These are phyloP conservation scores for Delphinus delphis DNA, from an alignment of 2,113 vertebrate species.

Conservation along the genomic window DNA sequence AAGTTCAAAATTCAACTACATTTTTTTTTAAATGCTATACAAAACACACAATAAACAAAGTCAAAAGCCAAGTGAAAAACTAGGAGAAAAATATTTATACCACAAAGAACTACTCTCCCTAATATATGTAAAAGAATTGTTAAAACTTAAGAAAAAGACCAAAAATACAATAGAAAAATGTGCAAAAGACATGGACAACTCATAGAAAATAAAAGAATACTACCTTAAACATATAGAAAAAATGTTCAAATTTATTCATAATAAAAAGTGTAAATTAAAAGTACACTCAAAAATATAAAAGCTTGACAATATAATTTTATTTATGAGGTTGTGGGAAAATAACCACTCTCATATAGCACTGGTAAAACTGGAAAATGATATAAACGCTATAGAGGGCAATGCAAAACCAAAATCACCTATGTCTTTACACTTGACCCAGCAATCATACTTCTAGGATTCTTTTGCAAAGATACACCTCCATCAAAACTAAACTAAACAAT, in stretches of 20 bases:
- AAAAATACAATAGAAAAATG: neutral
- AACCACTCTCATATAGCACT: neutral
- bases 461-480: neutral
- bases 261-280: neutral
- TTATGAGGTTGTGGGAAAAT: neutral
- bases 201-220: neutral
- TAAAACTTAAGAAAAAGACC: neutral
- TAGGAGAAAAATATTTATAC: neutral
- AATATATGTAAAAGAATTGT: neutral
- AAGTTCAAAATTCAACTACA: neutral
- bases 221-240: neutral
- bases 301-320: neutral
- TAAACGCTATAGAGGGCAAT: neutral
- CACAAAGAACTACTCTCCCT: neutral
- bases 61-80: neutral
- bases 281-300: neutral
- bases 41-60: neutral
- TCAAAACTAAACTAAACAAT: neutral
- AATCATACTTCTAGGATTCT: neutral
- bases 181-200: neutral
- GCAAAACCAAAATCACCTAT: neutral
- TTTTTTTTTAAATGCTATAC: neutral
- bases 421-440: neutral
- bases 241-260: neutral
- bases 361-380: conserved; percentile 28